phyloP scores from a whole-genome alignment of 2,113 vertebrate genomes.

The Oncorhynchus clarkii region DNA sequence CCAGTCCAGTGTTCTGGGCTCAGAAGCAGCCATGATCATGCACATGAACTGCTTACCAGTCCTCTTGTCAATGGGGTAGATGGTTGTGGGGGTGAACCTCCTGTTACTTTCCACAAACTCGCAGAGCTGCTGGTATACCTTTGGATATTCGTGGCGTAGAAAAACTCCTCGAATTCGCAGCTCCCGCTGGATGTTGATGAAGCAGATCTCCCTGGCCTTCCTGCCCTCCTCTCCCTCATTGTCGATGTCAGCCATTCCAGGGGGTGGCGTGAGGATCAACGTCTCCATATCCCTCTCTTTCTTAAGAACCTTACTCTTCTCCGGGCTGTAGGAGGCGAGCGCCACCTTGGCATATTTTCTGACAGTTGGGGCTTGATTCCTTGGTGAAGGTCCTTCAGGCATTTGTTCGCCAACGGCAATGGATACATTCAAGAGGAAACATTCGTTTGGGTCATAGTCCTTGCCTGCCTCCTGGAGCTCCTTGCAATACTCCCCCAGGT shows the following conservation, averaged over 20 bases:
- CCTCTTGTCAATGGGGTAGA: constrained; percentile 95
- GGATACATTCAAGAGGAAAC: constrained; percentile 97
- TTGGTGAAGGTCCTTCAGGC: constrained; percentile 80
- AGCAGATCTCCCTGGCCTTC: constrained; percentile 92
- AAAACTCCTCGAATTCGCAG: constrained; percentile 92
- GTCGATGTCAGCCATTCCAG: constrained; percentile 89
- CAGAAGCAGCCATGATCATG: constrained; percentile 98
- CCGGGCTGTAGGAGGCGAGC: constrained; percentile 90
- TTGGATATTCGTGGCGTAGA: constrained; percentile 92
- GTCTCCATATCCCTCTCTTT: constrained; percentile 95
- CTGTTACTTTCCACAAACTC: constrained; percentile 94
- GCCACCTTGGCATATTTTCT: constrained; percentile 97
- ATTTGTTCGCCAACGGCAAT: constrained; percentile 89
- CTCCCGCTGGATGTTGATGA: constrained; percentile 97
- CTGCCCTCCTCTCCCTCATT: constrained; percentile 91
- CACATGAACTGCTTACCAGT: constrained; percentile 99
- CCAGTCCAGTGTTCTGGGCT: constrained; percentile 96
- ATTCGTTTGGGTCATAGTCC: constrained; percentile 94
- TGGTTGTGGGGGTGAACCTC: constrained; percentile 95
- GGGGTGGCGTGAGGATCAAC: constrained; percentile 91
- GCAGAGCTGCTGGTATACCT: constrained; percentile 93
- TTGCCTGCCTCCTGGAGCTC: constrained; percentile 89
- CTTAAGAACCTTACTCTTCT: constrained; percentile 79
- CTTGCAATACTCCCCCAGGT: constrained; percentile 88
- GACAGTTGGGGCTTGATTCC: constrained; percentile 85